These are phyloP conservation scores for Sparidentex hasta DNA, from an alignment of 2,797 vertebrate species.

Conservation along the genomic window DNA sequence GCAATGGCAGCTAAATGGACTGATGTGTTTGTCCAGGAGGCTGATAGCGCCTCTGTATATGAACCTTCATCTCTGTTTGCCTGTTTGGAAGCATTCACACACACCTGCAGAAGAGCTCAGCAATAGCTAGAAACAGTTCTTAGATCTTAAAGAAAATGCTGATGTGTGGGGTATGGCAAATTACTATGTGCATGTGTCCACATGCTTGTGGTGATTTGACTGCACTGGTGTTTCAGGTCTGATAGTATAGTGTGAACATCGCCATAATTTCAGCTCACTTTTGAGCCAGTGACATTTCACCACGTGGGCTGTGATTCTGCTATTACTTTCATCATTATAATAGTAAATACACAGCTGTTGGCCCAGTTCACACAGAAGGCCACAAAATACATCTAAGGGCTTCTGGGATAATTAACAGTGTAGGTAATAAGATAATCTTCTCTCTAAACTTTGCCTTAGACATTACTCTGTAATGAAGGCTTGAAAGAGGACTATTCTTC, in stretches of 20 bases:
- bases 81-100: background rate
- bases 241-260: background rate
- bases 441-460: background rate
- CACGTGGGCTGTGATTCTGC: background rate
- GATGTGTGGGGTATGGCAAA: background rate
- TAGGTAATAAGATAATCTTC: no score
- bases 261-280: background rate
- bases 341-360: background rate
- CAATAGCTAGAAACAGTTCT: no score
- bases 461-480: background rate
- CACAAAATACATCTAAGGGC: background rate
- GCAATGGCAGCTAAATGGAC: slow-evolving; percentile 4
- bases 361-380: background rate
- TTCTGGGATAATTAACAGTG: background rate
- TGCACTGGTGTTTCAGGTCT: background rate
- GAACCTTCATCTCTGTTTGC: slow-evolving; percentile 8
- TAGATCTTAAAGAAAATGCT: background rate
- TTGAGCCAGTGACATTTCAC: background rate
- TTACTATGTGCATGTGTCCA: background rate
- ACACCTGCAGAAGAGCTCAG: background rate
- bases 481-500: background rate
- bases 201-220: background rate
- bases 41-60: background rate
- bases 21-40: background rate
- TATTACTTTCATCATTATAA: background rate